Conservation (phyloP, 2,113 vertebrate species). For the Melanotaenia duboulayi region DNA sequence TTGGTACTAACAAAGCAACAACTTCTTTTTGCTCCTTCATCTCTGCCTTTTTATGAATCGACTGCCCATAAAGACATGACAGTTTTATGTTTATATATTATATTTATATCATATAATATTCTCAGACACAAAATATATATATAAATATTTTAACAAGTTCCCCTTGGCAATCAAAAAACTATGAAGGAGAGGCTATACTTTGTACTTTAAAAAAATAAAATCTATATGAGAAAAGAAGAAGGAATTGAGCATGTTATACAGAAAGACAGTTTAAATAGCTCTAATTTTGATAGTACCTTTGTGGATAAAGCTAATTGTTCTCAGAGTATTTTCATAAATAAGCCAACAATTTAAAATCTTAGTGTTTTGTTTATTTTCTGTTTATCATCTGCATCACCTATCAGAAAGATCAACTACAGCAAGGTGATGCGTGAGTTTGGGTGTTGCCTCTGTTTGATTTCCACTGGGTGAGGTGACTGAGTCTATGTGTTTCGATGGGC, state of each 20-base stretch:
- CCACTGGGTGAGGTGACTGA: constrained; percentile 33
- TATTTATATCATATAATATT: too few species aligned
- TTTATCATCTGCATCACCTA: not conserved
- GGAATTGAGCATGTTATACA: too few species aligned
- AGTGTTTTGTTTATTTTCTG: not conserved
- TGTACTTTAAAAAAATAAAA: not conserved
- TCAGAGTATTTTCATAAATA: not conserved
- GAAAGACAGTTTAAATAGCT: too few species aligned
- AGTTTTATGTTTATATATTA: too few species aligned
- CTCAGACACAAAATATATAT: too few species aligned
- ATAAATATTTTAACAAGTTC: too few species aligned
- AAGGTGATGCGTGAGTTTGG: constrained; percentile 27
- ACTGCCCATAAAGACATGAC: not conserved
- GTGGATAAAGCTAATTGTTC: not conserved
- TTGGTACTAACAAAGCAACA: not conserved
- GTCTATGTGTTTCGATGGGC: constrained; percentile 59
- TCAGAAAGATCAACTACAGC: not conserved
- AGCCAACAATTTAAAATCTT: not conserved
- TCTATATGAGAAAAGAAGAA: too few species aligned
- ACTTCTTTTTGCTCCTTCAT: not conserved
- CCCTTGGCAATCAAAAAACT: too few species aligned
- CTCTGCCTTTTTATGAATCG: not conserved
- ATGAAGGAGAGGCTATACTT: too few species aligned
- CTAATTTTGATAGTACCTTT: not conserved
- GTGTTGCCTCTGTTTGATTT: constrained; percentile 42